Evolutionary conservation across 2,888 invertebrate species (phyloP), one percentile per base, ranked within the genome.

Genomic region (Seira musarum): DNA sequence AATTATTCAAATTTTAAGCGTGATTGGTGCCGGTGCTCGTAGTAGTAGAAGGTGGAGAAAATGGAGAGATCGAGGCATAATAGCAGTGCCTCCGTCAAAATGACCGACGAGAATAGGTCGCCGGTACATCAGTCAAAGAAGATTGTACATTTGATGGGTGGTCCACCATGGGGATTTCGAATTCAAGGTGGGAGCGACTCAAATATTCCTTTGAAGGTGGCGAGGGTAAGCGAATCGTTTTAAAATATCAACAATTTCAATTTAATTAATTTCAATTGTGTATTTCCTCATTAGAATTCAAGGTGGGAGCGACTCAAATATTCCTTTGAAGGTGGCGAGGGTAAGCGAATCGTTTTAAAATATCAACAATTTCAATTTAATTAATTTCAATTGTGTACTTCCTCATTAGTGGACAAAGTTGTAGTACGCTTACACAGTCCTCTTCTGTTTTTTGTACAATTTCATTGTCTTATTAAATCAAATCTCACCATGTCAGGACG

Each of bases 281-380:
- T n/a, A n/a, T n/a, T n/a, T n/a, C n/a, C n/a, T n/a, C n/a, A n/a
- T 96, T 90, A 93, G 95, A 85, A 93, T 95, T 93, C 93, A 94
- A 89, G 95, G 95, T 85, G 95, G 95, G 84, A 92, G 91, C 87
- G 95, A 95, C 90, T 92, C 92, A 87, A 93, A 93, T 88, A 93
- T 93, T 89, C 94, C 94, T 80, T 91, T 91, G 40, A 40, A 40
- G 40, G 13, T 40, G 40, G 40, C 40, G 13, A 40, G 13, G 13
- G 40, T 8, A 40, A 40, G 6, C 40, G 13, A 40, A 40, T 40
- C 13, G 40, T 40, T 40, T 40, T 40, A 5, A 40, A 8, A 40
- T 40, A 8, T 40, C 13, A 40, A 40, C n/a, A n/a, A n/a, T n/a
- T n/a, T n/a, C n/a, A n/a, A n/a, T n/a, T n/a, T n/a, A n/a, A n/a